Evolutionary conservation across 2,888 invertebrate species (phyloP), one percentile per base, ranked within the genome.

Genomic region (Cephus sareptanus): DNA sequence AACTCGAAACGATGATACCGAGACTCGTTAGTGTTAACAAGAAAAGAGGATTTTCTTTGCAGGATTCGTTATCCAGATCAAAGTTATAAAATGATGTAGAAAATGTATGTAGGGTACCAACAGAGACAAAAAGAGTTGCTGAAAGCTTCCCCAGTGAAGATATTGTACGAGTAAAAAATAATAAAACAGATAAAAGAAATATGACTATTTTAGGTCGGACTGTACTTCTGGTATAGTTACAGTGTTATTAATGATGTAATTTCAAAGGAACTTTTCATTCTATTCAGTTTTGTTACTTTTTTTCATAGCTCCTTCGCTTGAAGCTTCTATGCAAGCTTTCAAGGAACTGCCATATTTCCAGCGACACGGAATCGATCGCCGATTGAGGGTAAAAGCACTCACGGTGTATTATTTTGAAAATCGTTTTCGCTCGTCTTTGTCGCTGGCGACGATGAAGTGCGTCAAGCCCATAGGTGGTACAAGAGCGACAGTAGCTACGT

Each of bases 361-460:
- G 56, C 56, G 56, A 56, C 56, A 40, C 23, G 56, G 23, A 56
- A 56, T 56, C 56, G 56, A 56, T 56, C 56, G 56, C 56, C 56
- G 23, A 56, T 56, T 23, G 34, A 71, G 71, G 71, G 30, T 33
- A 71, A 71, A 71, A 71, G 71, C 31, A 30, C 71, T 34, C 71
- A 31, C 34, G 30, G 30, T 34, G 71, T 35, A 74, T 74, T 74
- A 74, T 74, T 74, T 74, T 74, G 15, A 35, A 74, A 74, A 74
- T 34, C 34, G 74, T 74, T 74, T 74, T 74, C 74, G 37, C 35
- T 74, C 74, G 35, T 33, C 34, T 74, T 35, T 35, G 79, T 73
- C 73, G 81, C 78, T 71, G 76, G 77, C 70, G 31, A 56, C 56
- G 23, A 56, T 9, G 56, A 56, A 56, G 56, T 56, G 56, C 56